Percentiles rank a stretch among this genome's conserved stretches.
Conservation (phyloP, 2,113 vertebrate genomes). For the Anoura caudifer region DNA sequence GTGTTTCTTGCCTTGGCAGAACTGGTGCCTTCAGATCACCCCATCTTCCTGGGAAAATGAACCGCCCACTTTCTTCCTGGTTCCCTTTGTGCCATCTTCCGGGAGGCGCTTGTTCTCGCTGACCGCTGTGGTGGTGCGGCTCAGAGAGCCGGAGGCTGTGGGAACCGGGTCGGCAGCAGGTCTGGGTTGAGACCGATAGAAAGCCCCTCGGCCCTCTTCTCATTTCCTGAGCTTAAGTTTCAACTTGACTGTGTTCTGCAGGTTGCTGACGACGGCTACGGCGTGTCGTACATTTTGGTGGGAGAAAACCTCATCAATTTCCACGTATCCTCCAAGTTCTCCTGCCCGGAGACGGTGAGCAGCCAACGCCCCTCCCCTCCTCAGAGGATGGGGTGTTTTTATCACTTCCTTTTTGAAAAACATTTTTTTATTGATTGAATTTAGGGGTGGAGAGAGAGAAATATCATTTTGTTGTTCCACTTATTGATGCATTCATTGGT, state of each 20-base stretch:
- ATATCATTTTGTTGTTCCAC: too few relatives aligned
- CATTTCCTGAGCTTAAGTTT: rapidly evolving
- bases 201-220: rapidly evolving
- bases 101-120: background rate
- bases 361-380: too few relatives aligned
- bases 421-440: too few relatives aligned
- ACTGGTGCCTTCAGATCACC: background rate
- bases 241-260: slow-evolving; percentile 28
- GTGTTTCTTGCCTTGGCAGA: background rate
- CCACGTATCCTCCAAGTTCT: slow-evolving; percentile 96
- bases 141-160: background rate
- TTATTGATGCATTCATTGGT: too few relatives aligned
- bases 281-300: slow-evolving; percentile 95
- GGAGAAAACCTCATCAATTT: slow-evolving; percentile 93
- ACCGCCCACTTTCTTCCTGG: background rate
- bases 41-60: background rate
- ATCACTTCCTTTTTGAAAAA: too few relatives aligned
- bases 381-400: background rate
- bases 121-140: background rate
- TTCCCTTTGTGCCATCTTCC: background rate
- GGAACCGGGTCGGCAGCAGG: rapidly evolving
- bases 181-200: rapidly evolving
- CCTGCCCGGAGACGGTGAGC: slow-evolving; percentile 93
- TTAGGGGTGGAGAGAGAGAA: too few relatives aligned
- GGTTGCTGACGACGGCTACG: slow-evolving; percentile 98